Percentiles rank a stretch among this genome's conserved stretches.
phyloP scores from a whole-genome alignment of 2,113 vertebrate species.

The Oryzias curvinotus region DNA sequence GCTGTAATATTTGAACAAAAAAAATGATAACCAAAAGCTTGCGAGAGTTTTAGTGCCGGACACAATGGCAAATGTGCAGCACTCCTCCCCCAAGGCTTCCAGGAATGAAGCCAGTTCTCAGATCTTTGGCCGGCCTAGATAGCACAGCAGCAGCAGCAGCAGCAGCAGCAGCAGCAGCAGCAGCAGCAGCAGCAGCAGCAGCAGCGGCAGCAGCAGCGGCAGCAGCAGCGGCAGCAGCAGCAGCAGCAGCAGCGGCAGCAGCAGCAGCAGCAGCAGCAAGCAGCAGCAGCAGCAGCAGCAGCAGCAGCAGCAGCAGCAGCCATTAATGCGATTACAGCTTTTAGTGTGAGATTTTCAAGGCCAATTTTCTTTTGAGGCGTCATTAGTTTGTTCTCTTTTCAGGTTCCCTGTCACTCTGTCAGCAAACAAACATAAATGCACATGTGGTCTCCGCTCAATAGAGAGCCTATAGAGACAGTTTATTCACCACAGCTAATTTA shows the following conservation, averaged over 20 bases:
- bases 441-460: too few relatives aligned
- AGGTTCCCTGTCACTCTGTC: slow-evolving; percentile 35
- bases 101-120: slow-evolving; percentile 40
- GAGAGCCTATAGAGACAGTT: too few relatives aligned
- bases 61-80: slow-evolving; percentile 36
- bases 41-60: slow-evolving; percentile 36
- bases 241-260: slow-evolving; percentile 7
- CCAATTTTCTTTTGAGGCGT: slow-evolving; percentile 57
- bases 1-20: slow-evolving; percentile 32
- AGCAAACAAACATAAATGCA: slow-evolving; percentile 31
- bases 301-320: slow-evolving; percentile 34
- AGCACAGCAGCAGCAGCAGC: slow-evolving; percentile 11
- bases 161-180: slow-evolving; percentile 34
- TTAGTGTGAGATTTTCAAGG: slow-evolving; percentile 65
- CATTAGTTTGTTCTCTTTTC: slow-evolving; percentile 56
- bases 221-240: too few relatives aligned
- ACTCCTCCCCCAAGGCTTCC: slow-evolving; percentile 32
- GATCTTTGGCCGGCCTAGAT: slow-evolving; percentile 55
- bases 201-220: slow-evolving; percentile 32
- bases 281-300: slow-evolving; percentile 14
- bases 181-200: slow-evolving; percentile 33
- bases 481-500: not conserved
- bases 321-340: slow-evolving; percentile 73
- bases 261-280: slow-evolving; percentile 9
- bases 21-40: slow-evolving; percentile 33